phyloP scores from a whole-genome alignment of 2,888 invertebrate genomes.

The Acanthoscelides obtectus region DNA sequence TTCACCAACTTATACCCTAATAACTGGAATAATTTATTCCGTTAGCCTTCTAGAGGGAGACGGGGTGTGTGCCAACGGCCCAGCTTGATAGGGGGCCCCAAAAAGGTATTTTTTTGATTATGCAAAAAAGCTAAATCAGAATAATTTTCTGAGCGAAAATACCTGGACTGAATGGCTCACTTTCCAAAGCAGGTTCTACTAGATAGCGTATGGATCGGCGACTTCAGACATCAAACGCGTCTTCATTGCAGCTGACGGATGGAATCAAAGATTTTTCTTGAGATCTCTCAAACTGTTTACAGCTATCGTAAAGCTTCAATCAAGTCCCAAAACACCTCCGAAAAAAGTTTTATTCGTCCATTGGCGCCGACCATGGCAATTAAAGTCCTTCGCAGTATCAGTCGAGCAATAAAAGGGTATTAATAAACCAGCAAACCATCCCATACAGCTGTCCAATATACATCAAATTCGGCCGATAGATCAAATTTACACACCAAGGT shows the following conservation, averaged over 20 bases:
- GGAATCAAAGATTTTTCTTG: background rate
- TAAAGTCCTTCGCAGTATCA: background rate
- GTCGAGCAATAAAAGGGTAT: background rate
- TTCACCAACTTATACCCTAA: no score
- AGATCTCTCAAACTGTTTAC: background rate
- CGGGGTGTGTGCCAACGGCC: no score
- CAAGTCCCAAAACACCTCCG: background rate
- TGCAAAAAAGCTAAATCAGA: no score
- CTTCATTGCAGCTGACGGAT: background rate
- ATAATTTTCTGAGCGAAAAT: no score
- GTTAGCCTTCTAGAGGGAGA: no score
- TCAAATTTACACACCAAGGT: background rate
- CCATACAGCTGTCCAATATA: background rate
- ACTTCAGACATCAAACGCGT: background rate
- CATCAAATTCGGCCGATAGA: background rate
- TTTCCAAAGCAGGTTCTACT: no score
- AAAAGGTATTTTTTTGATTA: no score
- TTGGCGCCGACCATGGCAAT: background rate
- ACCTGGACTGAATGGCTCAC: no score
- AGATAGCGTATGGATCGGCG: no score
- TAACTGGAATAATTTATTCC: no score
- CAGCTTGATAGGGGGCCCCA: no score
- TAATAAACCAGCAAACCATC: background rate
- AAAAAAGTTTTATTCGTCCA: background rate
- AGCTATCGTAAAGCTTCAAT: background rate